Evolutionary conservation across 1,140 invertebrate genomes (phyloP).

Genomic region (Hyposmocoma kahamanoa): DNA sequence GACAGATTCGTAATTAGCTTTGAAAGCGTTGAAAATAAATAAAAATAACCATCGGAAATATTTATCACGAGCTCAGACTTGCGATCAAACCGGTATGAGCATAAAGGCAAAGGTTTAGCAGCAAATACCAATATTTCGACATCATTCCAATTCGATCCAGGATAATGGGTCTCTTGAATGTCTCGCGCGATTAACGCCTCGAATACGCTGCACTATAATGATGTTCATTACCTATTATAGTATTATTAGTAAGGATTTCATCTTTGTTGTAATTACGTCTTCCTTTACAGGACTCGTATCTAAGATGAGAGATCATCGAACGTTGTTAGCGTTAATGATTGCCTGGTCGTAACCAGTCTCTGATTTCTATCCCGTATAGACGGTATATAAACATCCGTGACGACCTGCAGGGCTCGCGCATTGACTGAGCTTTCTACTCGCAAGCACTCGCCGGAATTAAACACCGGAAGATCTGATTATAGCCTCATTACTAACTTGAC

Average conservation of each 20-base stretch:
- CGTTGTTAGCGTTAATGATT: constrained; percentile 26
- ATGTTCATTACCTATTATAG: not conserved
- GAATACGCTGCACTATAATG: not conserved
- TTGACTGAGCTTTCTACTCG: constrained; percentile 16
- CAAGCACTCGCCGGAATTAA: constrained; percentile 26
- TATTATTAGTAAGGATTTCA: not conserved
- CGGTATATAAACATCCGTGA: constrained; percentile 34
- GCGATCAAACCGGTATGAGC: constrained; percentile 31
- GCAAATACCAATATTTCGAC: constrained; percentile 32
- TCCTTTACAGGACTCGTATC: constrained; percentile 13
- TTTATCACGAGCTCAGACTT: constrained; percentile 23
- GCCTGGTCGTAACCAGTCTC: constrained; percentile 25
- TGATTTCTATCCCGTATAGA: constrained; percentile 31
- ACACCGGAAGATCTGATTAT: constrained; percentile 53
- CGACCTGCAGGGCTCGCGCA: constrained; percentile 24
- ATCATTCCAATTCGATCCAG: constrained; percentile 2
- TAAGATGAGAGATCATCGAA: constrained; percentile 11
- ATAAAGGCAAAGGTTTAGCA: constrained; percentile 39
- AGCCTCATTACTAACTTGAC: constrained; percentile 50
- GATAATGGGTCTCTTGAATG: constrained; percentile 1
- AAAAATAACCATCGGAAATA: constrained; percentile 37
- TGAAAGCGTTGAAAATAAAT: constrained; percentile 16
- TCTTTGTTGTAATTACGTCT: constrained; percentile 9
- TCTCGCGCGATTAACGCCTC: not conserved
- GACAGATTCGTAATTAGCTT: constrained; percentile 27